Conservation (phyloP, 2,113 vertebrate genomes). For the Mustela nigripes region DNA sequence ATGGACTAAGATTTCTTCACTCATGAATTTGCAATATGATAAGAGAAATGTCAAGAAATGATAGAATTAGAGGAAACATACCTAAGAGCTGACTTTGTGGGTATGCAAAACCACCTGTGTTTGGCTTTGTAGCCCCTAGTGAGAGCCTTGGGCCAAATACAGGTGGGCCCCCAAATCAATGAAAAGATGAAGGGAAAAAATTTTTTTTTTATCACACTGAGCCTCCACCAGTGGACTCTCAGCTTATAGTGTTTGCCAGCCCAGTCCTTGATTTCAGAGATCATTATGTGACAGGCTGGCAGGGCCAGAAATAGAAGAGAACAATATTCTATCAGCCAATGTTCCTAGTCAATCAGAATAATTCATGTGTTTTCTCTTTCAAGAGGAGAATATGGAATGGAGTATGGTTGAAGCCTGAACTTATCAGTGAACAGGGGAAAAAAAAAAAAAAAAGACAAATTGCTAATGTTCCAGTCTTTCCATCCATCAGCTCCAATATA, state of each 20-base stretch:
- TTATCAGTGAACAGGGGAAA: slow-evolving; percentile 18
- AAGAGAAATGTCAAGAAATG: slow-evolving; percentile 49
- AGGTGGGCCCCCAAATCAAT: slow-evolving; percentile 46
- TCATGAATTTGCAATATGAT: not conserved
- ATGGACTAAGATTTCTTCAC: not conserved
- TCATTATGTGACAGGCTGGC: slow-evolving; percentile 7
- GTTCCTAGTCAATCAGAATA: slow-evolving; percentile 79
- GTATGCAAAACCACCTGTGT: not conserved
- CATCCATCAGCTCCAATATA: slow-evolving; percentile 57
- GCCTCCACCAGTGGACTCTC: slow-evolving; percentile 2
- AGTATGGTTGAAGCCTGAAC: slow-evolving; percentile 56
- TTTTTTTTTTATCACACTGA: slow-evolving; percentile 34
- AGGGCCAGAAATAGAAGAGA: slow-evolving; percentile 72
- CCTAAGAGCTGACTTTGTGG: not conserved
- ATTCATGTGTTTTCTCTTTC: slow-evolving; percentile 77
- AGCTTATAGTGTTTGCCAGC: slow-evolving; percentile 4
- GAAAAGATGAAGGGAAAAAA: slow-evolving; percentile 61
- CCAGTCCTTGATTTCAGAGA: slow-evolving; percentile 70
- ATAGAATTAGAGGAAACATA: slow-evolving; percentile 18
- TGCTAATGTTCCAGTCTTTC: slow-evolving; percentile 47
- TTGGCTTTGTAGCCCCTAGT: slow-evolving; percentile 9
- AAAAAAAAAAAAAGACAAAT: slow-evolving; percentile 2
- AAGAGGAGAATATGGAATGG: slow-evolving; percentile 56
- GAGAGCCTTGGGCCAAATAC: not conserved
- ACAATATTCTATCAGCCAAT: slow-evolving; percentile 77